Evolutionary conservation across 2,113 vertebrate species (phyloP).

Genomic region (Pholis gunnellus): DNA sequence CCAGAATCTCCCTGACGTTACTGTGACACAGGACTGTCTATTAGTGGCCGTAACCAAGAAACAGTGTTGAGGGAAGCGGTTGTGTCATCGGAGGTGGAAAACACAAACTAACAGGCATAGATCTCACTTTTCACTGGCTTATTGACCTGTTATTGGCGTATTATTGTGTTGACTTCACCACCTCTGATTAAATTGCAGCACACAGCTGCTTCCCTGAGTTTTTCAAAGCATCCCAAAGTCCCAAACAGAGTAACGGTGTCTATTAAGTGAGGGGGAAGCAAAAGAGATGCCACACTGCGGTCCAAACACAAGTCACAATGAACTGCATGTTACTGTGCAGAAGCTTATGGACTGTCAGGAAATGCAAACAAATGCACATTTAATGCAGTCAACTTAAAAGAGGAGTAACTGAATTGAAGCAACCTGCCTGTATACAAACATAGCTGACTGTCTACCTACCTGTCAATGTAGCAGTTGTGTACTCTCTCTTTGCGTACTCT

Average conservation of each 20-base stretch:
- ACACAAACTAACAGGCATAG: not conserved
- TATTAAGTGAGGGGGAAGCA: not conserved
- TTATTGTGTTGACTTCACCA: not conserved
- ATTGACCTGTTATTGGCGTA: not conserved
- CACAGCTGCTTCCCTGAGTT: not conserved
- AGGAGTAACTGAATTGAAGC: no score
- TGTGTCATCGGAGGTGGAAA: not conserved
- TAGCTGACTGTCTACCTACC: no score
- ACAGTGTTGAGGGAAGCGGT: not conserved
- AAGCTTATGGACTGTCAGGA: not conserved
- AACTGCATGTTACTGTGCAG: not conserved
- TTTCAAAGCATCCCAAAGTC: not conserved
- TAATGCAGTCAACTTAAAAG: not conserved
- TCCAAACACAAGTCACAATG: not conserved
- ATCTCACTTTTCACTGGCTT: not conserved
- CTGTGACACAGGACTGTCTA: not conserved
- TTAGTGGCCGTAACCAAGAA: not conserved
- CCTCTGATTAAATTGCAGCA: not conserved
- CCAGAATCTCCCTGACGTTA: not conserved
- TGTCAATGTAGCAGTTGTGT: no score
- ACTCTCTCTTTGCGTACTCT: no score
- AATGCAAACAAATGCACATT: not conserved
- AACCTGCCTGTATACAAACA: no score
- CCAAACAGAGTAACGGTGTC: not conserved
- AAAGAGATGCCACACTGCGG: not conserved